Evolutionary conservation across 2,113 vertebrate genomes (phyloP), one percentile per base, ranked within the genome.

Genomic region (Cheirogaleus medius): DNA sequence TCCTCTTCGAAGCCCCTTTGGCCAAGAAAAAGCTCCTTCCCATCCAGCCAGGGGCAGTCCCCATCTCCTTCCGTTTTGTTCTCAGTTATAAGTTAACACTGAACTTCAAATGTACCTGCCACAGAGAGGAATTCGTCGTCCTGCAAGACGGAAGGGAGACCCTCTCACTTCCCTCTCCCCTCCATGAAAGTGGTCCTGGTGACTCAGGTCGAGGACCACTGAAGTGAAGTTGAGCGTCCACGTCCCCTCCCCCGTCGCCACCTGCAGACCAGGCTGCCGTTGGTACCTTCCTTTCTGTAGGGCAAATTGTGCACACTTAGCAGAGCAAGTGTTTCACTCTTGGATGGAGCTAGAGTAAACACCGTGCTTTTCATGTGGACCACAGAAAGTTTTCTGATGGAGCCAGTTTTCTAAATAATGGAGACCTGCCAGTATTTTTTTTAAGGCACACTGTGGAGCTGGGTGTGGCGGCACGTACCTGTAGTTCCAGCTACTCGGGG

Each of bases 221-320:
- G 1, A 8, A 13, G 49, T 11, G 77, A 47, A 11, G 15, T 6
- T 11, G 47, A 23, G 37, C 2, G 0, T 34, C 8, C 0, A 5
- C 18, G 39, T 11, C 8, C 8, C 29, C 1, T 21, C 8, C 14
- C 13, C 39, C 27, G 2, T 60, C 18, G 0, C 25, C 37, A 5
- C 1, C 39, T 23, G n/a, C 0, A 0, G 2, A 1, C 56, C 18
- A 3, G 18, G 27, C 74, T 64, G 52, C 71, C 3, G 0, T 44
- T 27, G 21, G 37, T 5, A 8, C 54, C 37, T 56, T 32, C 78
- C 23, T 47, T 60, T n/a, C 69, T 37, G 10, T 3, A 0, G 6
- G 4, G 60, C 17, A 18, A 12, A 14, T 1, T 32, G 47, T 32
- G 47, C 37, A 44, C 69, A 9, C 37, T 1, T 5, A 25, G 25